phyloP scores from a whole-genome alignment of 2,113 vertebrate species.

The Gasterosteus aculeatus region DNA sequence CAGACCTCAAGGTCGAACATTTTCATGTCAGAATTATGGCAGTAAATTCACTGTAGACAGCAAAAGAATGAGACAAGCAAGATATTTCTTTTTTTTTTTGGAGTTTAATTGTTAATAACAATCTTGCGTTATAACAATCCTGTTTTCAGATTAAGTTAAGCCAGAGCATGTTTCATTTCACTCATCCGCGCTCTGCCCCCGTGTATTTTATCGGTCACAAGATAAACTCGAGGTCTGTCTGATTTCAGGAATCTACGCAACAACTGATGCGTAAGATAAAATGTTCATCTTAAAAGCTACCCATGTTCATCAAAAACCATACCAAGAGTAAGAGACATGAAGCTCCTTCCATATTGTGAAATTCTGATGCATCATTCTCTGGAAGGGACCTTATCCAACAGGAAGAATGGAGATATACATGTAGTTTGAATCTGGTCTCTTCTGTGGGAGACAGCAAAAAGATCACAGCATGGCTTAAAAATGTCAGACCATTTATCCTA shows the following conservation, averaged over 20 bases:
- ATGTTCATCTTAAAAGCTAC: neutral
- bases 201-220: constrained; percentile 25
- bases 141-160: constrained; percentile 15
- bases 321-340: neutral
- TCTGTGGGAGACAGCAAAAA: constrained; percentile 33
- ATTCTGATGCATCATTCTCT: neutral
- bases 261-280: neutral
- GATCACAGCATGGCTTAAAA: constrained; percentile 28
- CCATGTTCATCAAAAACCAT: neutral
- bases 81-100: constrained; percentile 27
- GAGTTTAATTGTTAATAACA: constrained; percentile 6
- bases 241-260: neutral
- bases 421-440: constrained; percentile 30
- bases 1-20: neutral
- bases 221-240: constrained; percentile 4
- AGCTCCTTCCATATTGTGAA: neutral
- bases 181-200: constrained; percentile 16
- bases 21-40: neutral
- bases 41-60: constrained; percentile 2
- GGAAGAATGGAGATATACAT: neutral
- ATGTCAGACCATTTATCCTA: constrained; percentile 45
- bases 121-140: neutral
- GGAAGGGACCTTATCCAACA: neutral
- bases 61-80: neutral
- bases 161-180: constrained; percentile 22